Evolutionary conservation across 2,888 invertebrate species (phyloP), one percentile per base, ranked within the genome.

Genomic region (Empis livida): DNA sequence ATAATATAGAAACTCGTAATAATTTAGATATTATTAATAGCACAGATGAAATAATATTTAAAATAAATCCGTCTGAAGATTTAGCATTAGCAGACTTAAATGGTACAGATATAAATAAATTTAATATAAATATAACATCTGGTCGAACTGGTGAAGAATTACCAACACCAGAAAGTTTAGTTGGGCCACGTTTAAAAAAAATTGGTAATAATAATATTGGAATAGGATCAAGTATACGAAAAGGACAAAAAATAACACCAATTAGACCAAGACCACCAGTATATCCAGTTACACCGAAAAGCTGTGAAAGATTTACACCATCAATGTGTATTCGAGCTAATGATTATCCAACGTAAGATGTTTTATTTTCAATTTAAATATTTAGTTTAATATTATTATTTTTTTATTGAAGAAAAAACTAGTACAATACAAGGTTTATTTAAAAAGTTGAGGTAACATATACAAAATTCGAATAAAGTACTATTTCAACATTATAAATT

Each of bases 291-390:
- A 35, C 57, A 1, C 55, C 58, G 16, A 61, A 58, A 44, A 66
- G 64, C 73, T 82, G 83, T 59, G 82, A 81, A 58, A 74, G 80
- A 52, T 83, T 85, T 58, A 79, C 82, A 5, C 79, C 80, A 56
- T 79, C 79, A 3, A 71, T 88, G 57, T 88, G 87, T 61, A 70
- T 87, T 45, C 79, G 80, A 52, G 75, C 79, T 17, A 75, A 76
- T 10, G 82, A 86, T 61, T 88, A 88, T 68, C 88, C 88, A 27
- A 77, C 79, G 86, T 86, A 70, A 77, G 82, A 9, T n/a, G 20
- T 8, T 13, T 42, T 15, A 51, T 49, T 27, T 20, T 20, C 20
- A 20, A 20, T 20, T 20, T 5, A 20, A 20, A 3, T 48, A 37
- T 32, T n/a, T 42, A 40, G 31, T 32, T n/a, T n/a, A 35, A 35